Evolutionary conservation across 35 echinoderm and acorn worm species (phyloP), one percentile per base, ranked within the genome.

Genomic region (Diadema setosum): DNA sequence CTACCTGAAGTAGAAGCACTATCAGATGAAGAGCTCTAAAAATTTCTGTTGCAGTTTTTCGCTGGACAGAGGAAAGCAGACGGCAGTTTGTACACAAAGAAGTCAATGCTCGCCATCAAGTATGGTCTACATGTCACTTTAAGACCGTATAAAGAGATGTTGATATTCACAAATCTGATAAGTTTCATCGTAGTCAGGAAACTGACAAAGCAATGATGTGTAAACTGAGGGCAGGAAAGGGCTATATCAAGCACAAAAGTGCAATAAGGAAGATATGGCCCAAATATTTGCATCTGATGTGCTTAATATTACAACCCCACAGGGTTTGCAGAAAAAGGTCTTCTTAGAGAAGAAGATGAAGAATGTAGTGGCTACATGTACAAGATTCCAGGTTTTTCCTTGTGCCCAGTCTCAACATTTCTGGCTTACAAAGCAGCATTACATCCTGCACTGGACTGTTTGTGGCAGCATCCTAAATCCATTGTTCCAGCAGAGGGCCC

Each of bases 51-150:
- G 1, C 83, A 57, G 40, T 87, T 92, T 82, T 92, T 50, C 23
- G 83, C 70, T 14, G 48, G 83, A 29, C 48, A 86, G 50, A 35
- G 84, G 4, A 92, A 55, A 82, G 48, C 26, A 5, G 74, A 86
- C 43, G 90, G 83, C 25, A 81, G 29, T 45, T 42, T 81, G 40
- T 92, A 92, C 90, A 92, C 90, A 9, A 86, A 86, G 27, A 92
- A 92, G 48, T 81, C 69, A 8, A 92, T 92, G 90, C 83, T 80
- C 45, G 64, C 35, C 34, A 91, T 87, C 26, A 39, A 39, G 26
- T 92, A 70, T 73, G 90, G 90, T 0, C 49, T 91, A 5, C 60
- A 86, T 18, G 90, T 55, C 90, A 91, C 33, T 90, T 90, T 29
- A 35, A 70, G 69, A 24, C 59, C 11, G 30, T 70, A n/a, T n/a